These are phyloP conservation scores for Microcebus lehilahytsara DNA, from an alignment of 2,113 vertebrate genomes.

Conservation along the genomic window DNA sequence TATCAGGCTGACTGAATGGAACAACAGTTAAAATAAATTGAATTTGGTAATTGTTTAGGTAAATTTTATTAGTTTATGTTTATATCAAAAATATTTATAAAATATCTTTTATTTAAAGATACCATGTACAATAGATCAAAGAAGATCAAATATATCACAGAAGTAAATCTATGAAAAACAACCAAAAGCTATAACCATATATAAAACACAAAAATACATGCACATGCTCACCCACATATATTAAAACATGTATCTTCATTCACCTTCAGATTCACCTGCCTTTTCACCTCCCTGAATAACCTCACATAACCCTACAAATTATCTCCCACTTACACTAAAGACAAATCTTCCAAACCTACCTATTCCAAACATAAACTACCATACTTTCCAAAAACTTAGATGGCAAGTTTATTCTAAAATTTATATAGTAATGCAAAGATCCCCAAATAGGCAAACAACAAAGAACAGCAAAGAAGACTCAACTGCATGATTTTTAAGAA, in stretches of 20 bases:
- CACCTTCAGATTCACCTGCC: neutral
- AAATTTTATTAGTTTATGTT: neutral
- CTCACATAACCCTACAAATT: neutral
- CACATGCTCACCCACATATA: neutral
- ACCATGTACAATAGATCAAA: neutral
- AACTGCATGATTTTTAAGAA: neutral
- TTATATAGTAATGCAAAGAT: neutral
- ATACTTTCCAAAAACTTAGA: neutral
- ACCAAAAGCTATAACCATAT: neutral
- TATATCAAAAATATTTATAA: neutral
- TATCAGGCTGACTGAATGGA: neutral
- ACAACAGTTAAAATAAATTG: neutral
- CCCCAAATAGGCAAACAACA: neutral
- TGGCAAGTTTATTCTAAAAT: neutral
- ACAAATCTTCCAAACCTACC: neutral
- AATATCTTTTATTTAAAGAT: neutral
- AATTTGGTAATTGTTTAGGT: neutral
- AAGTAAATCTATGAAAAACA: neutral
- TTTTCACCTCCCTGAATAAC: neutral
- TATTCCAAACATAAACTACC: neutral
- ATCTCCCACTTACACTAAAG: neutral
- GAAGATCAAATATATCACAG: neutral
- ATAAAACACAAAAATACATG: neutral
- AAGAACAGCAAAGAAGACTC: neutral
- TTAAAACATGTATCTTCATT: neutral